Evolutionary conservation across 2,888 invertebrate genomes (phyloP), one percentile per base, ranked within the genome.

Genomic region (Neoitamus cyanurus): DNA sequence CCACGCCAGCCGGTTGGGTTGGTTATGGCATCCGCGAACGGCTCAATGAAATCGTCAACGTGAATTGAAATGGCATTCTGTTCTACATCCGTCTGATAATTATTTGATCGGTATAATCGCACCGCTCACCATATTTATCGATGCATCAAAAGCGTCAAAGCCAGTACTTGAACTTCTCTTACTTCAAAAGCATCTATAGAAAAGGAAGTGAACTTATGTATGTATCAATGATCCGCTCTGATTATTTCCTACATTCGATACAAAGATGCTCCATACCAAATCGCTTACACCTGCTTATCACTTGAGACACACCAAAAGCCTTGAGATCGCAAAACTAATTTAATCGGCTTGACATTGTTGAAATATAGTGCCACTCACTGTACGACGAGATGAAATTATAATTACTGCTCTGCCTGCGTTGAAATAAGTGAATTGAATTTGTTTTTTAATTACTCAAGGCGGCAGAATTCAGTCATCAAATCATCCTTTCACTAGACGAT

Each of bases 401-500:
- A 58, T 58, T 58, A 58, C 37, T 11, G 20, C 25, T 25, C 20
- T 58, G 30, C 15, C 4, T 28, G 72, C 34, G 11, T 3, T 34
- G 11, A 58, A 20, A 58, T n/a, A 72, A 31, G 34, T 34, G 72
- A 72, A n/a, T 34, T 72, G 72, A 30, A 5, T 72, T 31, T 31
- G 69, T 69, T 30, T 69, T 69, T 34, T 34, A 28, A 72, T 58
- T 70, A 42, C 37, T 75, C 75, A 75, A 37, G 75, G 75, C 20
- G 7, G 25, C 75, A 20, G 25, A 34, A 75, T 36, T 75, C 36
- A 75, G 70, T 31, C n/a, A 70, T 58, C 20, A 20, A 75, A 75
- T 25, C 75, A 42, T 75, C 75, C 75, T 75, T 75, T 75, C 75
- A 75, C 75, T 75, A 9, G 13, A 28, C 15, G 11, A 70, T n/a